These are phyloP conservation scores for Leucophenga maculata DNA, from an alignment of 2,888 invertebrate genomes.

Conservation along the genomic window DNA sequence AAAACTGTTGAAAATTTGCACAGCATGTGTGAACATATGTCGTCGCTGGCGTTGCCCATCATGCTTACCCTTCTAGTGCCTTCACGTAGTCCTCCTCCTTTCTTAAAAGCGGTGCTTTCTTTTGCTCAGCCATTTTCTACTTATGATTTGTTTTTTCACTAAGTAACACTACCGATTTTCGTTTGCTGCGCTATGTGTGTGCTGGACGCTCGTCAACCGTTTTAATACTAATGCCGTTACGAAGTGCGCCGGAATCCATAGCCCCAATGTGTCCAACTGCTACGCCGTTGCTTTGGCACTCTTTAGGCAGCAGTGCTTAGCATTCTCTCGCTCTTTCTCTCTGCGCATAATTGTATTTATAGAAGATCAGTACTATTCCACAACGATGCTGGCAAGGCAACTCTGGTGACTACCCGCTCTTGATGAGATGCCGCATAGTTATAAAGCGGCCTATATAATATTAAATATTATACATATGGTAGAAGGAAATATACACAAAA, in stretches of 20 bases:
- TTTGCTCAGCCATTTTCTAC: constrained; percentile 69
- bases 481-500: too few species aligned
- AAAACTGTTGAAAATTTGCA: constrained; percentile 54
- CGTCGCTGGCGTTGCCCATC: background rate
- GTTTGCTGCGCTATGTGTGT: constrained; percentile 60
- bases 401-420: constrained; percentile 38
- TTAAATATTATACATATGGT: background rate
- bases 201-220: constrained; percentile 66
- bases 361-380: background rate
- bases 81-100: constrained; percentile 71
- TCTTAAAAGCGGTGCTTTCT: constrained; percentile 71
- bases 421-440: background rate
- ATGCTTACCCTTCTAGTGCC: constrained; percentile 68
- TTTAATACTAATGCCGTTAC: constrained; percentile 62
- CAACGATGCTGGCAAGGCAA: constrained; percentile 41
- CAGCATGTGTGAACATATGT: background rate
- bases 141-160: constrained; percentile 24
- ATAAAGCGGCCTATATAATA: background rate
- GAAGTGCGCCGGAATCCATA: constrained; percentile 32
- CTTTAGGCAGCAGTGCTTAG: constrained; percentile 7
- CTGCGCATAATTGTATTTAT: constrained; percentile 17
- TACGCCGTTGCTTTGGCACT: constrained; percentile 11
- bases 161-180: constrained; percentile 32
- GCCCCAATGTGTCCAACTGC: background rate
- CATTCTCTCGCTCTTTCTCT: constrained; percentile 27